phyloP scores from a whole-genome alignment of 53 echinoderm and acorn worm genomes.

The Mesocentrotus franciscanus region DNA sequence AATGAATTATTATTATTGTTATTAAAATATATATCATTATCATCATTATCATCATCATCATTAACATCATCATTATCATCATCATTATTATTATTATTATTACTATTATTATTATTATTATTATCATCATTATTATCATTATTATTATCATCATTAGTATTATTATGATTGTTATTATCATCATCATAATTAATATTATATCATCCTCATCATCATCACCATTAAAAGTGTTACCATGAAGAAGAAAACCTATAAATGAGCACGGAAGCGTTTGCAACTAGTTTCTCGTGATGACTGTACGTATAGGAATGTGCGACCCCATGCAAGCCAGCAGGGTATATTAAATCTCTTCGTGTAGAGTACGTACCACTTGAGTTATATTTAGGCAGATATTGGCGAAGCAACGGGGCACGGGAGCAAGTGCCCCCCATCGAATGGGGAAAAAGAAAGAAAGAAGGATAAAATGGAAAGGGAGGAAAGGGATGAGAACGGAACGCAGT shows the following conservation, averaged over 20 bases:
- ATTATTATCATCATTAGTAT: background rate
- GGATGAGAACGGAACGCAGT: no score
- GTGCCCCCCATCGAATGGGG: no score
- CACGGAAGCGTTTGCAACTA: background rate
- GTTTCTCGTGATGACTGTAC: background rate
- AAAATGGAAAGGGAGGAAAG: no score
- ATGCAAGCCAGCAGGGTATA: background rate
- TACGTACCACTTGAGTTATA: no score
- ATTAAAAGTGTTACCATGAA: background rate
- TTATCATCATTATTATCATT: background rate
- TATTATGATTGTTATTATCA: background rate
- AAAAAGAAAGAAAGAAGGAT: no score
- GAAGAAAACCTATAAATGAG: background rate
- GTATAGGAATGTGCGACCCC: background rate
- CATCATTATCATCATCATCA: background rate
- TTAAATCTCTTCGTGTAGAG: background rate
- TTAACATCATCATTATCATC: background rate
- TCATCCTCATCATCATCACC: background rate
- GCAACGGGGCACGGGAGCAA: no score
- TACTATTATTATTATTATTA: no score
- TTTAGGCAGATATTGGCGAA: no score
- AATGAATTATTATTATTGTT: no score
- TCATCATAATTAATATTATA: no score
- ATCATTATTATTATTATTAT: no score
- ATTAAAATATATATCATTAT: no score